A percentile compares a stretch with the other conserved stretches of the same genome.
Evolutionary conservation across 2,113 vertebrate genomes (phyloP).

Genomic region (Meles meles): DNA sequence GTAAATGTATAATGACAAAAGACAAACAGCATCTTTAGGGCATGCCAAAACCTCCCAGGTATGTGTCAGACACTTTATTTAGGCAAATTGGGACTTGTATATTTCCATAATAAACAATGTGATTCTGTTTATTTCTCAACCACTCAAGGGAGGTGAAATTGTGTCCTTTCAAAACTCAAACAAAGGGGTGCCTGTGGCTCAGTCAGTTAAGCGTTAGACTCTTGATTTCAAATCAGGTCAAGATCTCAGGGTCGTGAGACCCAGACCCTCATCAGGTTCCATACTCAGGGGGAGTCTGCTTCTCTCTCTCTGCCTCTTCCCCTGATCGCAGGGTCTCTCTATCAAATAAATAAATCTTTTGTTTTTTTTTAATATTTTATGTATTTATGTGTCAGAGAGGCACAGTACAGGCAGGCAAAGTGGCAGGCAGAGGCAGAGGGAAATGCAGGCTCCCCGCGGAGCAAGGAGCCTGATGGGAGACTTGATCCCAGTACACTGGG

Average conservation of each 20-base stretch:
- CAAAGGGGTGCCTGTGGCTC: neutral
- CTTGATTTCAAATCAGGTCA: neutral
- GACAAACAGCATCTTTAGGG: neutral
- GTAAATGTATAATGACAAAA: neutral
- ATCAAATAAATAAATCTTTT: neutral
- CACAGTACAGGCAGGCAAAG: too few relatives aligned
- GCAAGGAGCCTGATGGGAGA: too few relatives aligned
- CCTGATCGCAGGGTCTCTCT: neutral
- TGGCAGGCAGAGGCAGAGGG: too few relatives aligned
- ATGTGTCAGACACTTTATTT: neutral
- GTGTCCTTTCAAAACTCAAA: neutral
- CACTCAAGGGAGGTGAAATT: neutral
- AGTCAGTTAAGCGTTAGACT: neutral
- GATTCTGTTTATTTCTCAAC: slow-evolving; percentile 25
- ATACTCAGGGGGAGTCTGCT: neutral
- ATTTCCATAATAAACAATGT: slow-evolving; percentile 8
- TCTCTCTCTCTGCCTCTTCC: neutral
- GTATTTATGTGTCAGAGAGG: too few relatives aligned
- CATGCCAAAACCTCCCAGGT: neutral
- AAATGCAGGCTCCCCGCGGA: too few relatives aligned
- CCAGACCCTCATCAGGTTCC: neutral
- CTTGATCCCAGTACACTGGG: too few relatives aligned
- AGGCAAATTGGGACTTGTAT: slow-evolving; percentile 32
- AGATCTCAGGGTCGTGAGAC: neutral
- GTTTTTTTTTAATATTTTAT: too few relatives aligned